phyloP scores from a whole-genome alignment of 2,888 invertebrate genomes.

The Cancer borealis region DNA sequence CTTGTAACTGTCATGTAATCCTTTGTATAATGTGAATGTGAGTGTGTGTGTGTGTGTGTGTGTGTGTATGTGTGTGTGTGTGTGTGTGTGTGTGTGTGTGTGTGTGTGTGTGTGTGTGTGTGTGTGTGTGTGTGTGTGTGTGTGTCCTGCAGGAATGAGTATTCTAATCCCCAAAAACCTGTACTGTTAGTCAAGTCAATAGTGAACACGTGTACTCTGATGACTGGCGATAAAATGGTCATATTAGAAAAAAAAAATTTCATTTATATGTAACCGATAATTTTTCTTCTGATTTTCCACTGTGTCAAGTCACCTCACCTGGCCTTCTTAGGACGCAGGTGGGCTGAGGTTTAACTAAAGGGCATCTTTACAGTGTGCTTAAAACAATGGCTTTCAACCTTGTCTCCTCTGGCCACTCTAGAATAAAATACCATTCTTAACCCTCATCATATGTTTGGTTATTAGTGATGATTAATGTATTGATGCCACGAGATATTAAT shows the following conservation, averaged over 20 bases:
- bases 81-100: conserved; percentile 1
- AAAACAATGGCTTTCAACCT: too few species aligned
- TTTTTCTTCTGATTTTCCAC: neutral
- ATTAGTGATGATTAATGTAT: too few species aligned
- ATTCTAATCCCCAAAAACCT: neutral
- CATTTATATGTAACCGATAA: neutral
- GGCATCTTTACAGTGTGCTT: neutral
- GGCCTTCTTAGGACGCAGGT: neutral
- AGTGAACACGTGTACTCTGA: neutral
- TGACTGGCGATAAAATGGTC: conserved; percentile 17
- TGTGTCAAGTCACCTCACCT: neutral
- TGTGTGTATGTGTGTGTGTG: conserved; percentile 16
- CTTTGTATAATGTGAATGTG: neutral
- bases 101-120: neutral
- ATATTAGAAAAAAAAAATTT: neutral
- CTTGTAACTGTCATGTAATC: conserved; percentile 28
- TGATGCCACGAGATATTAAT: too few species aligned
- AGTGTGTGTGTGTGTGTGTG: conserved; percentile 17
- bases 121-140: conserved; percentile 1
- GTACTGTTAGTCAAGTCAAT: neutral
- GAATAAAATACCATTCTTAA: too few species aligned
- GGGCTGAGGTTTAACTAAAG: neutral
- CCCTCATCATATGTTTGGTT: too few species aligned
- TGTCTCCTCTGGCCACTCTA: too few species aligned
- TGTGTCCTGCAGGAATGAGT: neutral